phyloP scores from a whole-genome alignment of 2,888 invertebrate genomes.

The Chromoteleia sp. region DNA sequence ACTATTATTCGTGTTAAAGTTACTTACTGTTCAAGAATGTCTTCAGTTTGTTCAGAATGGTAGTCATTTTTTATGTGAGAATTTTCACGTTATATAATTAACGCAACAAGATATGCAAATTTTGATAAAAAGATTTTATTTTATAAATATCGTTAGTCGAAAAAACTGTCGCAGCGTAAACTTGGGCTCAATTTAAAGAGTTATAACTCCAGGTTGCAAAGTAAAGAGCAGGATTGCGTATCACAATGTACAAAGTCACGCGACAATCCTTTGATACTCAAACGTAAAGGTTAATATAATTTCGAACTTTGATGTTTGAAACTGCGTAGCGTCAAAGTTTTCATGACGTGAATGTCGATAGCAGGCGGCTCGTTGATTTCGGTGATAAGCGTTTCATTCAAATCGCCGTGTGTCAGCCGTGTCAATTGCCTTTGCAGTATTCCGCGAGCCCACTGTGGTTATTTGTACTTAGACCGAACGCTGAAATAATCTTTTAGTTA shows the following conservation, averaged over 20 bases:
- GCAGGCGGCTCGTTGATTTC: slow-evolving; percentile 73
- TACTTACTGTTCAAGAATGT: too few species aligned
- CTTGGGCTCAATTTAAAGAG: slow-evolving; percentile 43
- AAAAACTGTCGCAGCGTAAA: background rate
- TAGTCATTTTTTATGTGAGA: too few species aligned
- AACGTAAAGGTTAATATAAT: slow-evolving; percentile 72
- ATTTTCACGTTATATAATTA: too few species aligned
- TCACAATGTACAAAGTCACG: slow-evolving; percentile 70
- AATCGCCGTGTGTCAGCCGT: slow-evolving; percentile 55
- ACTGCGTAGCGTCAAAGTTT: slow-evolving; percentile 75
- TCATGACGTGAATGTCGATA: slow-evolving; percentile 78
- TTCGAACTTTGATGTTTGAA: slow-evolving; percentile 78
- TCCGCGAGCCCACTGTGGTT: slow-evolving; percentile 28
- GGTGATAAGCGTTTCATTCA: slow-evolving; percentile 67
- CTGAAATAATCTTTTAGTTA: slow-evolving; percentile 41
- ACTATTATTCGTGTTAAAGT: too few species aligned
- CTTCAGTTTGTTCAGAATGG: too few species aligned
- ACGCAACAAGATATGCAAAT: too few species aligned
- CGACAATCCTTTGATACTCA: slow-evolving; percentile 71
- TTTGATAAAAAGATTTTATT: background rate
- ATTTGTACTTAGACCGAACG: slow-evolving; percentile 49
- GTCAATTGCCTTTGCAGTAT: slow-evolving; percentile 56
- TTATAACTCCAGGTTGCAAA: slow-evolving; percentile 44
- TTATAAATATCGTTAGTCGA: slow-evolving; percentile 6
- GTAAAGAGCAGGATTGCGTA: slow-evolving; percentile 64